Evolutionary conservation across 1,140 invertebrate species (phyloP), one percentile per base, ranked within the genome.

Genomic region (Neotoxoptera formosana): DNA sequence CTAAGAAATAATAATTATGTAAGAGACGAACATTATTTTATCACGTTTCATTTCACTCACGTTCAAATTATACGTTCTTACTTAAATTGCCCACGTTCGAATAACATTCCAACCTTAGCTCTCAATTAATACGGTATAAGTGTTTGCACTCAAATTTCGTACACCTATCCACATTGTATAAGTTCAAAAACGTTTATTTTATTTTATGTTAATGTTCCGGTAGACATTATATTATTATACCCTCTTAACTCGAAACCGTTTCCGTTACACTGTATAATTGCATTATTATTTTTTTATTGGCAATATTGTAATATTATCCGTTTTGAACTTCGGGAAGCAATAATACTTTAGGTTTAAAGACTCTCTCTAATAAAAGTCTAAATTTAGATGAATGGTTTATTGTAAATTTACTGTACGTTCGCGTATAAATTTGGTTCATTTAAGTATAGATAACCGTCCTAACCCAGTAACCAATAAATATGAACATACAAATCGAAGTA

Each of bases 181-280:
- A 36, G 34, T 84, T 84, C 41, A 84, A 84, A 84, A 84, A 41
- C 83, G 21, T 84, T 84, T 84, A 84, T 84, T 84, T 84, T 84
- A 41, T 84, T 45, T 45, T 45, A 84, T 84, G 36, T 45, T 45
- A 25, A 84, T 41, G 2, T 45, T 83, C 45, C 83, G 36, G 21
- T 84, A 84, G 36, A 84, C 83, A 84, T 84, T 84, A 30, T 76
- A 76, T 76, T 76, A 67, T 67, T 30, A 67, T 14, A 67, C 9
- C 30, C 60, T 30, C 21, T 21, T 23, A 84, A 84, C 36, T 84
- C 36, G 21, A 84, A 84, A 84, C 36, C 23, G 23, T 84, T 84
- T 84, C 9, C 36, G 41, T 36, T 84, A 25, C 21, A 84, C 83
- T 23, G 30, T 30, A 84, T 45, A 84, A 41, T 25, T 41, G 8